Base-by-base conservation (phyloP, 2,113 vertebrate species). In the Hyla sarda region DNA sequence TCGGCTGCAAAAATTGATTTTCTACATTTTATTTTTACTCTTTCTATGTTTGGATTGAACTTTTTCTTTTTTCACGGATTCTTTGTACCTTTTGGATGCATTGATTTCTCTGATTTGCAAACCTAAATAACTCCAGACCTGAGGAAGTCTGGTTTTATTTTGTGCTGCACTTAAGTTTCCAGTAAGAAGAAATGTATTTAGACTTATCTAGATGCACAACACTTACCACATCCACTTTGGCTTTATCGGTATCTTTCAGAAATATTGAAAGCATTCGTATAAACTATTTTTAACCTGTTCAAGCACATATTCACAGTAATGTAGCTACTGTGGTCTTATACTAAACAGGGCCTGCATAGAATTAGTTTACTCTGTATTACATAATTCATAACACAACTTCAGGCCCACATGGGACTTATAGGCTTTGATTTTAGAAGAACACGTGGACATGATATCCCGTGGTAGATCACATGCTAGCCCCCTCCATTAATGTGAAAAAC, bases 91-190 rank as follows among this genome's bases (percentile, higher is more conserved):
- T 17, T 84, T n/a, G 17, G 12, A 45, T 73, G 32, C 5, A 34
- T 30, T 76, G 83, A 84, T 83, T 30, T 65, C 62, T 30, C 25
- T 56, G 28, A 28, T 78, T 78, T 23, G n/a, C 47, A 79, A 79
- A 85, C 54, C 34, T 56, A 72, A 71, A 80, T 85, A 71, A 37
- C 23, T 56, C 23, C 75, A 71, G 76, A 30, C n/a, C 76, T 48
- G n/a, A 30, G 75, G 50, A 86, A 30, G 32, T 86, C 76, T 86
- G 84, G 41, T 56, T 69, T 77, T 47, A 79, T 69, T 84, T 83
- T 76, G 65, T 48, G n/a, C 5, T 62, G 25, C 37, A 47, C 72
- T 30, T 76, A 11, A 21, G 23, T 77, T 84, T 65, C 37, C 83
- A 77, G 58, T 28, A 75, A 62, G 45, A 85, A 67, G 21, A 75